Conservation (phyloP, 2,797 vertebrate species). For the Pelochelys cantorii region DNA sequence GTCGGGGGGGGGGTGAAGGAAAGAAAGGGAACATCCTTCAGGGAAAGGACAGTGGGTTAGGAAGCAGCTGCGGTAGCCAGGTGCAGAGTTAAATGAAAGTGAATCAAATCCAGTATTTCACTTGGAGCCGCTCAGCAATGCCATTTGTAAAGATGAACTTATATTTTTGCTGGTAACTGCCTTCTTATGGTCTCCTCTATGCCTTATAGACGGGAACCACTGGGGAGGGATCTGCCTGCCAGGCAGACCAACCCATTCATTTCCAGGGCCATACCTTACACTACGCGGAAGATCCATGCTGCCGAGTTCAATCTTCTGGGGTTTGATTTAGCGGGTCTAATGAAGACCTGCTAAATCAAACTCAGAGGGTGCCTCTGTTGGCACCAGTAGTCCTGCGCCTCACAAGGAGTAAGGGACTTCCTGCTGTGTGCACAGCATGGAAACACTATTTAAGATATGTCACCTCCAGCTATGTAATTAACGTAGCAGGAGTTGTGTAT, state of each 20-base stretch:
- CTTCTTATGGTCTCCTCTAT: not conserved
- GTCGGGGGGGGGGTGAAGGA: not conserved
- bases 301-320: too few relatives aligned
- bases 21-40: not conserved
- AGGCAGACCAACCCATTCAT: not conserved
- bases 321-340: too few relatives aligned
- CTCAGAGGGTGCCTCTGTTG: too few relatives aligned
- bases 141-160: not conserved
- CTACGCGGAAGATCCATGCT: too few relatives aligned
- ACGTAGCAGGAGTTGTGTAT: too few relatives aligned
- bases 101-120: not conserved
- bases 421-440: too few relatives aligned
- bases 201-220: not conserved
- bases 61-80: not conserved
- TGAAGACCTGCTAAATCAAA: too few relatives aligned
- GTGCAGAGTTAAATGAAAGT: not conserved
- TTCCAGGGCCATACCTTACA: not conserved
- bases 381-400: too few relatives aligned
- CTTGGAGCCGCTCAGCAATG: not conserved
- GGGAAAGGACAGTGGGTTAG: not conserved
- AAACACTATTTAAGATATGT: too few relatives aligned
- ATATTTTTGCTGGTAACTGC: not conserved
- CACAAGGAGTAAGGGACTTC: too few relatives aligned
- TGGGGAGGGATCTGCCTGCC: not conserved
- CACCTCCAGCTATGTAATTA: too few relatives aligned